These are phyloP conservation scores for roundworm (Caenorhabditis elegans) DNA, from an alignment of 1,140 invertebrate species.

Conservation along the genomic window DNA sequence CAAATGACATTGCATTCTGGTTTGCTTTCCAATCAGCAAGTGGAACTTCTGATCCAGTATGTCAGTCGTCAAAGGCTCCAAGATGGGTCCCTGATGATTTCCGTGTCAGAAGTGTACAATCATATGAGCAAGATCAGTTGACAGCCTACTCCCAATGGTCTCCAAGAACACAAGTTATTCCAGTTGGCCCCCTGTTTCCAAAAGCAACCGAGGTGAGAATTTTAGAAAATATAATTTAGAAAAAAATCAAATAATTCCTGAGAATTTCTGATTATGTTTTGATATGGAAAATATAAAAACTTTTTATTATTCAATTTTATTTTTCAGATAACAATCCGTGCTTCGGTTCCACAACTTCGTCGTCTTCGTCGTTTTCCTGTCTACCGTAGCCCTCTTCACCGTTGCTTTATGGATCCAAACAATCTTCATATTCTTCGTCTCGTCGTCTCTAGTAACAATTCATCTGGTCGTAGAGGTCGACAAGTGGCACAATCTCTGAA, in stretches of 20 bases:
- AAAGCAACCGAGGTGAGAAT: constrained; percentile 27
- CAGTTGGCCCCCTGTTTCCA: constrained; percentile 32
- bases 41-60: constrained; percentile 25
- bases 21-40: constrained; percentile 30
- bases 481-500: constrained; percentile 22
- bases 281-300: too few species aligned
- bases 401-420: not conserved
- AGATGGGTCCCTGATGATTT: not conserved
- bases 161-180: constrained; percentile 34
- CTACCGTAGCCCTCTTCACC: constrained; percentile 33
- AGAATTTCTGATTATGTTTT: too few species aligned
- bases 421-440: constrained; percentile 35
- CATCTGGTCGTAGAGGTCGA: not conserved
- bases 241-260: not conserved
- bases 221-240: not conserved
- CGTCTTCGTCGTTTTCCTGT: constrained; percentile 27
- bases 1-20: constrained; percentile 30
- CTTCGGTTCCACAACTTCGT: constrained; percentile 35
- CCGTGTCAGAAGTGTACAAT: constrained; percentile 25
- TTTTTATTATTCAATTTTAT: too few species aligned
- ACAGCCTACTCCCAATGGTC: constrained; percentile 25
- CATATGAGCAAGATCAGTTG: not conserved
- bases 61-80: not conserved
- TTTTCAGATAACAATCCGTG: constrained; percentile 34
- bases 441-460: not conserved